Evolutionary conservation across 2,113 vertebrate species (phyloP).

Genomic region (Illadopsis cleaveri): DNA sequence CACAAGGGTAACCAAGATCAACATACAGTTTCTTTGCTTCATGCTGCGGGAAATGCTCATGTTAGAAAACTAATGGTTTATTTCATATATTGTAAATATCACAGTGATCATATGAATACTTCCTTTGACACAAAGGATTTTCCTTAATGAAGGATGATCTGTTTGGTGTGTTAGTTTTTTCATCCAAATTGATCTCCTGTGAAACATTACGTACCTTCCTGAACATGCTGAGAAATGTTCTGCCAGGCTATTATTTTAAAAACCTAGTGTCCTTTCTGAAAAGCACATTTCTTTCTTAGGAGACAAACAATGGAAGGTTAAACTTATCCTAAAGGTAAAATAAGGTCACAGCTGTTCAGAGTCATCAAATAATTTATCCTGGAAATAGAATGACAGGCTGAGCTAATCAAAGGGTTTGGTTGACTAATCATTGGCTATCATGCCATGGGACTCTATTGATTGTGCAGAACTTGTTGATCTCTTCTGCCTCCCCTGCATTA

Average conservation of each 20-base stretch:
- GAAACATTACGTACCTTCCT: background rate
- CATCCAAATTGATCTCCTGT: background rate
- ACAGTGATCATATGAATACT: background rate
- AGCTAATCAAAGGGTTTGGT: slow-evolving; percentile 1
- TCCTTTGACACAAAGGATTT: background rate
- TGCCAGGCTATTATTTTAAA: background rate
- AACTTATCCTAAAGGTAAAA: background rate
- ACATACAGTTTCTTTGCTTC: background rate
- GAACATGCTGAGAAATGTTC: background rate
- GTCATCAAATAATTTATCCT: background rate
- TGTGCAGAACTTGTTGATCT: background rate
- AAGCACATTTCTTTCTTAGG: background rate
- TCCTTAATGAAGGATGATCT: background rate
- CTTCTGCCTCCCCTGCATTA: background rate
- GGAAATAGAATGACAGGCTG: background rate
- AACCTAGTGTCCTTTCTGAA: background rate
- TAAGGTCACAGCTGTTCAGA: background rate
- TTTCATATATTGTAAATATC: background rate
- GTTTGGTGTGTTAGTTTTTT: background rate
- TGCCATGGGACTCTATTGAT: background rate
- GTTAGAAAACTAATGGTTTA: background rate
- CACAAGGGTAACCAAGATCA: background rate
- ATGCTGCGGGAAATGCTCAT: background rate
- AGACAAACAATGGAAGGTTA: background rate
- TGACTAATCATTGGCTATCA: background rate